Base-by-base conservation (phyloP, 2,797 vertebrate genomes). In the Arctocebus calabarensis region DNA sequence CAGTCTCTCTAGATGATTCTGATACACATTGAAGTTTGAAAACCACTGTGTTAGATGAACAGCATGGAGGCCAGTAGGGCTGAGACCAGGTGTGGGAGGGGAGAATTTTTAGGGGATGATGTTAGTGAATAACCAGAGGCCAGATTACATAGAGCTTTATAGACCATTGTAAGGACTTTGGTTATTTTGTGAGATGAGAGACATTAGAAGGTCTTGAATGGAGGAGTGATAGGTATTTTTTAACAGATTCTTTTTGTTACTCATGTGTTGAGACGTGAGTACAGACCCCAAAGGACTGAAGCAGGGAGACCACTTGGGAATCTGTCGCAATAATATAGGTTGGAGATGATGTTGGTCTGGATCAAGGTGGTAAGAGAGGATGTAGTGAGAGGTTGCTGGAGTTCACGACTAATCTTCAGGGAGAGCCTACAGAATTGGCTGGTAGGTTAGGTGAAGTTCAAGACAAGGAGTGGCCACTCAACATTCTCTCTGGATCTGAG, bases 161-260 rank as follows among this genome's bases (percentile, higher is more conserved):
- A 14, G 48, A 37, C 23, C 40, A 22, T 3, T 8, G 37, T 40
- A 48, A 71, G 62, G 85, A 55, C 48, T 91, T 91, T 12, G 40
- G 23, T n/a, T 77, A 0, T 55, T 61, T 22, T 73, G 37, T 93
- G 62, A 89, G 34, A 37, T 68, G 70, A 84, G n/a, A 94, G 57
- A 29, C 25, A 2, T 0, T n/a, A 68, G 43, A 68, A 93, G 61
- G 3, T 43, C 88, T 62, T 48, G 43, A 91, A 25, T 55, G 52
- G 52, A 59, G 62, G 45, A 64, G 10, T 77, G n/a, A 40, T 61
- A 13, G 59, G 40, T 61, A 62, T 40, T 92, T 82, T 86, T 81
- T 48, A 59, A 84, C 71, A 40, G 62, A 79, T 79, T 79, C 48
- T 86, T 87, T 87, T 48, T 77, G 79, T n/a, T n/a, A n/a, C n/a